Evolutionary conservation across 2,797 vertebrate genomes (phyloP).

Genomic region (Leptodactylus fallax): DNA sequence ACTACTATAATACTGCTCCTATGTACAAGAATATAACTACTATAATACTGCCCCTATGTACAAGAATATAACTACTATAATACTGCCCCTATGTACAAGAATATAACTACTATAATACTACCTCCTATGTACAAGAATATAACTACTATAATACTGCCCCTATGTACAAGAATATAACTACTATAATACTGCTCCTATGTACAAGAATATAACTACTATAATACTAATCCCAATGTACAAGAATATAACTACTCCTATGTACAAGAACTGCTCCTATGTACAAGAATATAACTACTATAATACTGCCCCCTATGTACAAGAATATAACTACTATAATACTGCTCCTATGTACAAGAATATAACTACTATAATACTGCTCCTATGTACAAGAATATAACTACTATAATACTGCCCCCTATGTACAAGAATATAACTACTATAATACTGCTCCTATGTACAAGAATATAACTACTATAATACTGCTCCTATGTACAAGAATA

Average conservation of each 20-base stretch:
- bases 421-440: constrained; percentile 1
- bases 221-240: not conserved
- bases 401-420: not conserved
- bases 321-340: constrained; percentile 10
- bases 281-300: constrained; percentile 7
- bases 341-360: not conserved
- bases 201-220: not conserved
- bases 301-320: not conserved
- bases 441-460: not conserved
- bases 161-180: not conserved
- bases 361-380: constrained; percentile 4
- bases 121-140: constrained; percentile 9
- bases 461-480: constrained; percentile 3
- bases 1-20: not conserved
- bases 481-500: constrained; percentile 5
- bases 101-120: constrained; percentile 8
- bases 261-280: not conserved
- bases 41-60: not conserved
- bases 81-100: constrained; percentile 17
- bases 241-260: constrained; percentile 6
- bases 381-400: constrained; percentile 7
- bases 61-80: constrained; percentile 19
- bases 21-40: not conserved
- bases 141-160: constrained; percentile 22
- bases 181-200: not conserved